Percentiles rank a stretch among this genome's conserved stretches.
Conservation (phyloP, 2,797 vertebrate genomes). For the Octomys mimax region DNA sequence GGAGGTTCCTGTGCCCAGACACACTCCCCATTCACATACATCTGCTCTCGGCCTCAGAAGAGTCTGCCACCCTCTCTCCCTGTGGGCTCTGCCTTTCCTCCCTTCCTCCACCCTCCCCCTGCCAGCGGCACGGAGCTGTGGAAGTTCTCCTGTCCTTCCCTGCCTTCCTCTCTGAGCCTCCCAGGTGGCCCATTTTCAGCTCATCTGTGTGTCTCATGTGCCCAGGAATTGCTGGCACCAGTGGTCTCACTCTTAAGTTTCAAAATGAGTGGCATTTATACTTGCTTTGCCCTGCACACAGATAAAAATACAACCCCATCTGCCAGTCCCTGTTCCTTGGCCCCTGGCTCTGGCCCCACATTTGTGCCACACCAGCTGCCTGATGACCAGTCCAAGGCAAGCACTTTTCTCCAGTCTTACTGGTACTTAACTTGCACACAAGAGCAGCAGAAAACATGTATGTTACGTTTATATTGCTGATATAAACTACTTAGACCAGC, state of each 20-base stretch:
- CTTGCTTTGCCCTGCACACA: neutral
- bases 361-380: neutral
- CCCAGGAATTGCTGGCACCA: neutral
- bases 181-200: neutral
- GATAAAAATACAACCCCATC: neutral
- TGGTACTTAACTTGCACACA: neutral
- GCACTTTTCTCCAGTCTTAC: neutral
- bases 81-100: neutral
- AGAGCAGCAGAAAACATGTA: neutral
- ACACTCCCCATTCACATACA: too few relatives aligned
- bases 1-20: neutral
- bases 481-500: neutral
- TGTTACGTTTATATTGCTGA: neutral
- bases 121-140: neutral
- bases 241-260: neutral
- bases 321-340: neutral
- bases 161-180: neutral
- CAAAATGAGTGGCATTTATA: neutral
- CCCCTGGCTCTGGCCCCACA: neutral
- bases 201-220: neutral
- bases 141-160: neutral
- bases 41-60: neutral
- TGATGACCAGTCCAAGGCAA: neutral
- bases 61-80: neutral
- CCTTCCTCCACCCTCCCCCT: neutral